Conservation (phyloP, 2,888 invertebrate genomes). For the Bombylius discolor region DNA sequence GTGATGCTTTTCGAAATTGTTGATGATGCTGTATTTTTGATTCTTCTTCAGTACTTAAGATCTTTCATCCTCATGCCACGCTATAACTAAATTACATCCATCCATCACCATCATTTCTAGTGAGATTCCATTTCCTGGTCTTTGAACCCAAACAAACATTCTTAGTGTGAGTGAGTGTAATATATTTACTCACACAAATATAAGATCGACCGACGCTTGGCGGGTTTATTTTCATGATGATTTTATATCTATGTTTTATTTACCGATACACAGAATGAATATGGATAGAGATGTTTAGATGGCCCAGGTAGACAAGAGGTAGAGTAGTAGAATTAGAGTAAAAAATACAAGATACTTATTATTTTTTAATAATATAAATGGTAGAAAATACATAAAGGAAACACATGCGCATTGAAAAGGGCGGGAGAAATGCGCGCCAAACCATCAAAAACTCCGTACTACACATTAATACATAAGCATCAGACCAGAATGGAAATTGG, state of each 20-base stretch:
- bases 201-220: background rate
- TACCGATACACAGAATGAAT: too few species aligned
- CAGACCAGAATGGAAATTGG: background rate
- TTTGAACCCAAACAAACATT: constrained; percentile 19
- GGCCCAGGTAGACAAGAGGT: too few species aligned
- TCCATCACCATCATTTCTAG: background rate
- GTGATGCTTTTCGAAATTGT: too few species aligned
- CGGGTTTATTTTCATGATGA: too few species aligned
- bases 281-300: too few species aligned
- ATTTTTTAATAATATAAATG: background rate
- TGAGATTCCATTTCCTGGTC: constrained; percentile 16
- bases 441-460: constrained; percentile 1
- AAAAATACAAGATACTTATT: too few species aligned
- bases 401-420: constrained; percentile 13
- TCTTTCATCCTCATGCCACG: too few species aligned
- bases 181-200: background rate
- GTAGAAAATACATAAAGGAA: background rate
- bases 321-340: too few species aligned
- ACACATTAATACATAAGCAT: background rate
- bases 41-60: too few species aligned
- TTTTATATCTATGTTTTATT: too few species aligned
- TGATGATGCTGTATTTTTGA: too few species aligned
- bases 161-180: background rate
- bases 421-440: constrained; percentile 21
- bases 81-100: background rate